phyloP scores from a whole-genome alignment of 2,113 vertebrate genomes.

The Toxotes jaculatrix region DNA sequence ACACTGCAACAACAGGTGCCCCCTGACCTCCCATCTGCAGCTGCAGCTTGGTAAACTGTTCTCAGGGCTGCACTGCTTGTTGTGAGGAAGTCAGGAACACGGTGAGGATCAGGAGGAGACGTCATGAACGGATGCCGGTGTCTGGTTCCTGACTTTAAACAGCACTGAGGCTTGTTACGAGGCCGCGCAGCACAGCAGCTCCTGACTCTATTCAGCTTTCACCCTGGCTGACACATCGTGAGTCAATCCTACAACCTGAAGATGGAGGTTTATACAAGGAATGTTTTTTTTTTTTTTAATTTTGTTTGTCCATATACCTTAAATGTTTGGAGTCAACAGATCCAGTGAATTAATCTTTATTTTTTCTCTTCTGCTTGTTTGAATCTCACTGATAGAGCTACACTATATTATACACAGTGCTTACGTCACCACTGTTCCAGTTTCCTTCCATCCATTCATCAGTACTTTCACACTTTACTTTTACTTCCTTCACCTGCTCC shows the following conservation, averaged over 20 bases:
- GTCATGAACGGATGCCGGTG: neutral
- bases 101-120: neutral
- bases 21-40: slow-evolving; percentile 70
- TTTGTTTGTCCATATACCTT: neutral
- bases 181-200: no score
- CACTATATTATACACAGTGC: neutral
- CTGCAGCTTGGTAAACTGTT: slow-evolving; percentile 44
- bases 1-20: slow-evolving; percentile 45
- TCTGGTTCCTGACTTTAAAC: neutral
- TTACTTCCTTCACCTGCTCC: neutral
- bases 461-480: neutral
- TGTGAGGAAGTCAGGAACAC: neutral
- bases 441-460: neutral
- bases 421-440: neutral
- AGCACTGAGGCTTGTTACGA: no score
- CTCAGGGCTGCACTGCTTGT: slow-evolving; percentile 4
- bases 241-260: no score
- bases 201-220: no score
- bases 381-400: neutral
- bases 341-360: neutral
- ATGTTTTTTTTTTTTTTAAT: neutral
- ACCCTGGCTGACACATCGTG: no score
- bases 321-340: no score
- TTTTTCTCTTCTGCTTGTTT: no score
- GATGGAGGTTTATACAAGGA: no score